A percentile compares a stretch with the other conserved stretches of the same genome.
phyloP scores from a whole-genome alignment of 2,113 vertebrate genomes.

The Cinclus cinclus region DNA sequence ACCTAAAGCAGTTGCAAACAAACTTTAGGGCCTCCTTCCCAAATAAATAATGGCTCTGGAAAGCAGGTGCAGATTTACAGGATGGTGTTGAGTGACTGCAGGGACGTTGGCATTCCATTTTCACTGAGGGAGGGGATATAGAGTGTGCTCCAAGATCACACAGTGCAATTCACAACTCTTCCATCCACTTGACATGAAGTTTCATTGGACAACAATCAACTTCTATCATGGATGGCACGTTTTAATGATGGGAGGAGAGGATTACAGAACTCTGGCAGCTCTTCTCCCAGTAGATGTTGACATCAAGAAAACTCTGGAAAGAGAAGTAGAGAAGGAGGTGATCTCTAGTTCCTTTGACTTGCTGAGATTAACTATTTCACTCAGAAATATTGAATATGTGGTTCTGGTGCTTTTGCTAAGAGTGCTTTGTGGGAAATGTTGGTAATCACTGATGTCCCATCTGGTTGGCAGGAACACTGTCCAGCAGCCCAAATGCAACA shows the following conservation, averaged over 20 bases:
- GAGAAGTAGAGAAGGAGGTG: neutral
- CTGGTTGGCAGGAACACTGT: neutral
- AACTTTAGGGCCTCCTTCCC: neutral
- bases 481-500: neutral
- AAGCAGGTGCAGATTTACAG: neutral
- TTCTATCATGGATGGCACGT: neutral
- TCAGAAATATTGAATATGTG: neutral
- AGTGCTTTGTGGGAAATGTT: neutral
- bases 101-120: neutral
- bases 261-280: neutral
- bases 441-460: neutral
- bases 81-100: neutral
- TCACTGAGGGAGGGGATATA: rapidly evolving
- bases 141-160: neutral
- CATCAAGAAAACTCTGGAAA: neutral
- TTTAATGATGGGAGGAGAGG: neutral
- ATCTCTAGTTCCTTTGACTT: neutral
- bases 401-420: neutral
- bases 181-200: neutral
- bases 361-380: neutral
- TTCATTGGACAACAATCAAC: neutral
- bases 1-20: neutral
- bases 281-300: neutral
- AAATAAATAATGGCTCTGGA: neutral
- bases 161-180: neutral